A percentile compares a stretch with the other conserved stretches of the same genome.
phyloP scores from a whole-genome alignment of 2,797 vertebrate species.

The Galaxias olidus region DNA sequence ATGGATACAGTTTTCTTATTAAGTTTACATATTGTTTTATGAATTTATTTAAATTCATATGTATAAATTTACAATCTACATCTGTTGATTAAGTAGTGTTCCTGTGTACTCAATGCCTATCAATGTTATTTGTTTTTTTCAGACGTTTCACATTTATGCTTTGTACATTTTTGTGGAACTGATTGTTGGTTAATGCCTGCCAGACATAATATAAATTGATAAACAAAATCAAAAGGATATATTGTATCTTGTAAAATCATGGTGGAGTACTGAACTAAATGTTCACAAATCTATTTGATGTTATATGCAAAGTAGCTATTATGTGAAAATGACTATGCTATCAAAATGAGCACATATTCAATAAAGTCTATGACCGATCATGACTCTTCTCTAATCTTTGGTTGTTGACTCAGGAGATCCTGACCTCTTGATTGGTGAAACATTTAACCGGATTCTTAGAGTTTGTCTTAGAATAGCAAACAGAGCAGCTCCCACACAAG shows the following conservation, averaged over 20 bases:
- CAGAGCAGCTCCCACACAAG: too few species aligned
- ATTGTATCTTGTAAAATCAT: constrained; percentile 64
- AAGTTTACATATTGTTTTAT: constrained; percentile 52
- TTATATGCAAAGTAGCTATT: constrained; percentile 79
- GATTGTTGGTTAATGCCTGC: constrained; percentile 69
- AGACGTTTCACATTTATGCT: constrained; percentile 49
- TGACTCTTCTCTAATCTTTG: neutral
- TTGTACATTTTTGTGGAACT: constrained; percentile 59
- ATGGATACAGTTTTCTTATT: constrained; percentile 39
- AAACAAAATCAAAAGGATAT: constrained; percentile 34
- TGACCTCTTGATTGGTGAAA: too few species aligned
- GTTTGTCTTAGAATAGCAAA: too few species aligned
- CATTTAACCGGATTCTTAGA: too few species aligned
- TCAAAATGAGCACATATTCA: constrained; percentile 73
- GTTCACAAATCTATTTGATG: constrained; percentile 72
- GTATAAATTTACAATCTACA: constrained; percentile 46
- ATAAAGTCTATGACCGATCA: constrained; percentile 75
- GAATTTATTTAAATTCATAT: constrained; percentile 66
- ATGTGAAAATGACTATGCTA: constrained; percentile 75
- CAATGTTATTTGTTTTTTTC: constrained; percentile 55
- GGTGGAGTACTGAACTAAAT: constrained; percentile 71
- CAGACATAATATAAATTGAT: constrained; percentile 49
- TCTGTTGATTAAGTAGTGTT: constrained; percentile 29
- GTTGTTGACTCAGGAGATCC: too few species aligned
- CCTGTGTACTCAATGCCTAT: constrained; percentile 60